These are phyloP conservation scores for Artibeus jamaicensis DNA, from an alignment of 2,797 vertebrate species.

Conservation along the genomic window DNA sequence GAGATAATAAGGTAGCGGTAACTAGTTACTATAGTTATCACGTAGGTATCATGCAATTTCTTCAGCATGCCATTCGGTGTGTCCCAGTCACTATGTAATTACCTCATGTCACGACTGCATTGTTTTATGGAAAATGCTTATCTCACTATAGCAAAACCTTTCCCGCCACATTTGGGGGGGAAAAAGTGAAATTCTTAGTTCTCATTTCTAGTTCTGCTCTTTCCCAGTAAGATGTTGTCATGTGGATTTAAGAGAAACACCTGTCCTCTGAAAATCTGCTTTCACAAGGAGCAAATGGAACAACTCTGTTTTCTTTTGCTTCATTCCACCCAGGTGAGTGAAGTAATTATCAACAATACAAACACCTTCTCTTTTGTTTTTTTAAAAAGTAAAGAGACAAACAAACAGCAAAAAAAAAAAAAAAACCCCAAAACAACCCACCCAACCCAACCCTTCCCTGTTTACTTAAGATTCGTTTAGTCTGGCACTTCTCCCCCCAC, in stretches of 20 bases:
- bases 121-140: constrained; percentile 66
- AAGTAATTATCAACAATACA: constrained; percentile 30
- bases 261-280: constrained; percentile 58
- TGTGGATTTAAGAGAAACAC: constrained; percentile 56
- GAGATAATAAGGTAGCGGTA: constrained; percentile 52
- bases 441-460: constrained; percentile 33
- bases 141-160: constrained; percentile 59
- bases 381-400: neutral
- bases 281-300: constrained; percentile 21
- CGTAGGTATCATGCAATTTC: constrained; percentile 60
- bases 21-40: constrained; percentile 55
- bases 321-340: constrained; percentile 36
- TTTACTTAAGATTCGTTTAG: constrained; percentile 75
- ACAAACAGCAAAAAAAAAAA: constrained; percentile 9
- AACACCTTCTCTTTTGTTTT: neutral
- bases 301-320: constrained; percentile 3
- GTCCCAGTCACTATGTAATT: constrained; percentile 68
- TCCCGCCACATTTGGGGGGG: constrained; percentile 15
- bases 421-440: neutral
- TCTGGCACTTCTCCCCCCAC: constrained; percentile 66
- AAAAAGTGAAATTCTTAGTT: constrained; percentile 40
- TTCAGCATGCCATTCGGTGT: constrained; percentile 50
- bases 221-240: constrained; percentile 48
- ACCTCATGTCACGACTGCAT: constrained; percentile 60
- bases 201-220: constrained; percentile 42